phyloP scores from a whole-genome alignment of 2,797 vertebrate species.

The Trachurus trachurus region DNA sequence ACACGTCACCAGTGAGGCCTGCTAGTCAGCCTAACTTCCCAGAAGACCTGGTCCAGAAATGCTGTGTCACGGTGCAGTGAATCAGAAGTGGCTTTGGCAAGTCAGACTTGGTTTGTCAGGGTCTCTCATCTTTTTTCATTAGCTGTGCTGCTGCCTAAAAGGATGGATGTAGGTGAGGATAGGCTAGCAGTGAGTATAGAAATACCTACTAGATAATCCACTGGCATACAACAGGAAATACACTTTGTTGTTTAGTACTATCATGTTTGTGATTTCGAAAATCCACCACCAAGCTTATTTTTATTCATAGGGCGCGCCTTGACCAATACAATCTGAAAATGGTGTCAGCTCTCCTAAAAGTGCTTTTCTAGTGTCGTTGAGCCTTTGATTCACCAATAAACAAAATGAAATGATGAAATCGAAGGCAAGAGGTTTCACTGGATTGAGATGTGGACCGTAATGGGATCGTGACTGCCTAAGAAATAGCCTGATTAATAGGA shows the following conservation, averaged over 20 bases:
- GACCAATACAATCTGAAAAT: conserved; percentile 29
- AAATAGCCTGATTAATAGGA: conserved; percentile 74
- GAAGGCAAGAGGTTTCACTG: conserved; percentile 65
- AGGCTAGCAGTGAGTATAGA: background rate
- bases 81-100: conserved; percentile 45
- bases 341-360: conserved; percentile 33
- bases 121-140: conserved; percentile 35
- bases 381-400: conserved; percentile 73
- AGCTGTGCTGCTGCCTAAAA: background rate
- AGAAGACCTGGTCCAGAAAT: conserved; percentile 72
- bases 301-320: background rate
- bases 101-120: conserved; percentile 9
- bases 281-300: background rate
- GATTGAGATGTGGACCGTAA: conserved; percentile 61
- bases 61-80: conserved; percentile 76
- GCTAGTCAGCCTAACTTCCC: conserved; percentile 70
- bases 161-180: background rate
- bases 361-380: conserved; percentile 41
- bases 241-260: background rate
- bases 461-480: conserved; percentile 61
- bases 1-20: conserved; percentile 60
- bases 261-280: background rate
- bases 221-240: background rate
- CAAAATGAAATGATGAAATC: conserved; percentile 78
- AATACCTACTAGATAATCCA: background rate